Conservation (phyloP, 2,113 vertebrate genomes). For the Neofelis nebulosa region DNA sequence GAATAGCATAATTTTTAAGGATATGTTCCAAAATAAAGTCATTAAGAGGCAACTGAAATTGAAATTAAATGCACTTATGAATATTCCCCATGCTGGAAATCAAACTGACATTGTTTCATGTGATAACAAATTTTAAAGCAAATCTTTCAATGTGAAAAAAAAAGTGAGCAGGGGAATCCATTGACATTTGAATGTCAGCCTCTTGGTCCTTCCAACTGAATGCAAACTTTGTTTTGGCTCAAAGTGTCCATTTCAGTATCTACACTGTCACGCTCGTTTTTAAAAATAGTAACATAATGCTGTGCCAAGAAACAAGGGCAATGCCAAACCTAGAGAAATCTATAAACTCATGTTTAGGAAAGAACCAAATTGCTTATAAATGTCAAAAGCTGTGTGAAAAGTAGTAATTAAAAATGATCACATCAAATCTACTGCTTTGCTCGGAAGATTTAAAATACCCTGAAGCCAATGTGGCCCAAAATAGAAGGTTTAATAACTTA, state of each 20-base stretch:
- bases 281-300: slow-evolving; percentile 49
- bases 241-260: slow-evolving; percentile 56
- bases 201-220: slow-evolving; percentile 30
- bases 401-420: slow-evolving; percentile 51
- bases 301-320: slow-evolving; percentile 63
- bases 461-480: not conserved
- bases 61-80: slow-evolving; percentile 28
- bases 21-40: not conserved
- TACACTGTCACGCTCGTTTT: slow-evolving; percentile 42
- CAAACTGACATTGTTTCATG: not conserved
- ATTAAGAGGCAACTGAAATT: not conserved
- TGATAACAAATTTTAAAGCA: slow-evolving; percentile 27
- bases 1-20: slow-evolving; percentile 9
- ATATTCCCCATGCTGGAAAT: not conserved
- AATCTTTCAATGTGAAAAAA: not conserved
- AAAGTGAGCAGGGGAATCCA: not conserved
- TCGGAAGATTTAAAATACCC: not conserved
- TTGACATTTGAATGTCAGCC: slow-evolving; percentile 69
- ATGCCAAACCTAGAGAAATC: slow-evolving; percentile 60
- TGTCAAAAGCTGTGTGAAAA: not conserved
- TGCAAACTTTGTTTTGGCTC: slow-evolving; percentile 51
- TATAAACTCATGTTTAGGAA: slow-evolving; percentile 47
- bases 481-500: not conserved
- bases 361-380: slow-evolving; percentile 55
- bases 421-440: not conserved